Conservation (phyloP, 2,797 vertebrate species). For the Xiphophorus birchmanni region DNA sequence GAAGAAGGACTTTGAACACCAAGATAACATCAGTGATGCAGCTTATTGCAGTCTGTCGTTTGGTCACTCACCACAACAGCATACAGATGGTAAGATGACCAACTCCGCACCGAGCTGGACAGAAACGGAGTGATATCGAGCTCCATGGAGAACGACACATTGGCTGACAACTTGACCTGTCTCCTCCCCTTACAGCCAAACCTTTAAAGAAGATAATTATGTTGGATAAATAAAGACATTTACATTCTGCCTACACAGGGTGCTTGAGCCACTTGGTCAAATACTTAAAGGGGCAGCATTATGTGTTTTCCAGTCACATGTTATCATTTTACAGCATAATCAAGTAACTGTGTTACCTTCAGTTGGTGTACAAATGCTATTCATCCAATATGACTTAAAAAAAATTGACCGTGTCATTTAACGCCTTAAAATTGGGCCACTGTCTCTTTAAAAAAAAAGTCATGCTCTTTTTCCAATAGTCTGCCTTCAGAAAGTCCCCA, state of each 20-base stretch:
- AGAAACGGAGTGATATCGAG: conserved; percentile 84
- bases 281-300: background rate
- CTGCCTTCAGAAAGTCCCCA: too few relatives aligned
- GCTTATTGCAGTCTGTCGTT: background rate
- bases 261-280: background rate
- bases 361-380: too few relatives aligned
- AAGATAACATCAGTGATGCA: background rate
- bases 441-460: too few relatives aligned
- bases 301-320: too few relatives aligned
- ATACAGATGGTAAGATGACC: conserved; percentile 82
- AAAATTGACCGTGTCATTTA: too few relatives aligned
- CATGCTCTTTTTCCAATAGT: too few relatives aligned
- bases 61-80: conserved; percentile 85
- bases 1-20: background rate
- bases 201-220: conserved; percentile 63
- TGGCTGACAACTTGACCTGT: conserved; percentile 85
- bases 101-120: conserved; percentile 58
- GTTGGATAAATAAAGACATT: background rate
- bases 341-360: too few relatives aligned
- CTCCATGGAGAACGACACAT: conserved; percentile 80
- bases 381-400: too few relatives aligned
- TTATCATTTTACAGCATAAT: too few relatives aligned
- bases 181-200: conserved; percentile 83
- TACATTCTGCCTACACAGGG: background rate
- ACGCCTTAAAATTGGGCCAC: too few relatives aligned